phyloP scores from a whole-genome alignment of 2,797 vertebrate genomes.

The Pristis pectinata region DNA sequence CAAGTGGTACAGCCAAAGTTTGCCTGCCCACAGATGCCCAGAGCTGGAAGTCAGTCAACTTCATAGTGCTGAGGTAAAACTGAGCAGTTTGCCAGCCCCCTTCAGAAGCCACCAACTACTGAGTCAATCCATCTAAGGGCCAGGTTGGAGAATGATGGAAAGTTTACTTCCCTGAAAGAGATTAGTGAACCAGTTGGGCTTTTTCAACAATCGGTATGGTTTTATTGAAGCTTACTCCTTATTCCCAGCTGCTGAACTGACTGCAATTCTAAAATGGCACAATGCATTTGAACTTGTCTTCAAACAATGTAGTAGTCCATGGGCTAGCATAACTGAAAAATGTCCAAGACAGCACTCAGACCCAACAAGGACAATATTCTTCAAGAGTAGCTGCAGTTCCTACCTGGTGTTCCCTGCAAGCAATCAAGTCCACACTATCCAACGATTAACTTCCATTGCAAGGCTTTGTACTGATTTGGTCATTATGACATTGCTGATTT shows the following conservation, averaged over 20 bases:
- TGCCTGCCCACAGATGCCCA: background rate
- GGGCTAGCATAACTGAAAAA: background rate
- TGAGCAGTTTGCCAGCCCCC: background rate
- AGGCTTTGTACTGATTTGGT: background rate
- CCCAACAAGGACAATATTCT: background rate
- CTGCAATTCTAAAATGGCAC: background rate
- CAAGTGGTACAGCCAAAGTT: background rate
- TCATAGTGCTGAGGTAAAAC: background rate
- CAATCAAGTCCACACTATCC: background rate
- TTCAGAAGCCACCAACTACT: background rate
- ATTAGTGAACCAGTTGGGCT: background rate
- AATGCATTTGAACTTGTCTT: background rate
- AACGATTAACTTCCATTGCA: background rate
- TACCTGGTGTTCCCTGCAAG: background rate
- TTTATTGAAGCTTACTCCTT: background rate
- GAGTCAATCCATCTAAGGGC: background rate
- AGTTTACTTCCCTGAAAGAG: background rate
- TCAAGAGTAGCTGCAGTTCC: no score
- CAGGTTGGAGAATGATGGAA: background rate
- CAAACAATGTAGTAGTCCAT: background rate
- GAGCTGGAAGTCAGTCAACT: background rate
- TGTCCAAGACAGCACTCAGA: background rate
- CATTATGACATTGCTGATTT: background rate
- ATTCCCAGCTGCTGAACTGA: background rate
- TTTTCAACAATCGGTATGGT: background rate